Evolutionary conservation across 2,888 invertebrate genomes (phyloP), one percentile per base, ranked within the genome.

Genomic region (Sarcophaga caerulescens): DNA sequence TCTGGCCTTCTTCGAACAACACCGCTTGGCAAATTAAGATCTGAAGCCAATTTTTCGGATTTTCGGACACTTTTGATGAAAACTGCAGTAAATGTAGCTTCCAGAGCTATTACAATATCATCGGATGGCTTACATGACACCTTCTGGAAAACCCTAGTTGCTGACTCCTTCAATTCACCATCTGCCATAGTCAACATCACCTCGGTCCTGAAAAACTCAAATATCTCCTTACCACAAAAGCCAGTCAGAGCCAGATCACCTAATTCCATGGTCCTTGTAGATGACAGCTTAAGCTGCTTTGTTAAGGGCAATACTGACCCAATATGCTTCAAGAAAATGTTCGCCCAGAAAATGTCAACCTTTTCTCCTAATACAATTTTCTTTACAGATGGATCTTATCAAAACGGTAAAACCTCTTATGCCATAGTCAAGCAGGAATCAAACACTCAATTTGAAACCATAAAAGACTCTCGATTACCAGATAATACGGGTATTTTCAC

Each of bases 361-460:
- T 65, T 35, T 14, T 47, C 63, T 3, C 57, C 57, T 4, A 35
- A 79, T 35, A 23, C 10, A 8, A 63, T 52, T 23, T 52, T 23
- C 25, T 71, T 57, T 12, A 71, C 79, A 2, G 79, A 79, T 21
- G 71, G 79, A 8, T n/a, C n/a, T n/a, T n/a, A n/a, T n/a, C n/a
- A n/a, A 2, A 17, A 35, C 44, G 17, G 45, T 17, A 8, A n/a
- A 2, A 71, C 79, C 2, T 63, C 63, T 17, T 79, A 57, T 23
- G 17, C 65, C 1, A 65, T 71, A 5, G 14, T 65, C 10, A 66
- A n/a, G n/a, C n/a, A n/a, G 23, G 19, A 3, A 44, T 19, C 45
- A 17, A n/a, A 8, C 21, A 21, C 45, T 3, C n/a, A 17, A n/a
- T 66, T 23, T 68, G 44, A 60, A 23, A 80, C 25, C 5, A 21